phyloP scores from a whole-genome alignment of 1,140 invertebrate species.

The Neuroterus valhalla region DNA sequence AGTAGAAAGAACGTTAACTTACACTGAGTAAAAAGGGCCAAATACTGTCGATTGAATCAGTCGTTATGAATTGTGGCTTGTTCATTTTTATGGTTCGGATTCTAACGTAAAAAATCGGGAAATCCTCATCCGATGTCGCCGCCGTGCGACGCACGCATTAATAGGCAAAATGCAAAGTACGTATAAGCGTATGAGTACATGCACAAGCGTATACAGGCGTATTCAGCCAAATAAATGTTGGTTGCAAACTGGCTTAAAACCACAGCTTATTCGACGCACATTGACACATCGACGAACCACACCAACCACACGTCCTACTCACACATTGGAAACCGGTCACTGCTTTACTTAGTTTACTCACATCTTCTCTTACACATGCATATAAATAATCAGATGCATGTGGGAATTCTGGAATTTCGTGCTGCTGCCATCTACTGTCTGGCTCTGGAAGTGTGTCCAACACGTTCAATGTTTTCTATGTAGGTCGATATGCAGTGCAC shows the following conservation, averaged over 20 bases:
- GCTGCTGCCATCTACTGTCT: not conserved
- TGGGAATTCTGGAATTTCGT: not conserved
- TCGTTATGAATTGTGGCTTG: constrained; percentile 53
- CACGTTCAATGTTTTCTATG: no score
- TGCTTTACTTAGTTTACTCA: not conserved
- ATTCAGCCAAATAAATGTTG: no score
- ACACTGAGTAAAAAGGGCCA: constrained; percentile 71
- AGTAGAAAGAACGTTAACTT: constrained; percentile 52
- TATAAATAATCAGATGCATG: no score
- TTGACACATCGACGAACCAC: no score
- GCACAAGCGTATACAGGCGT: no score
- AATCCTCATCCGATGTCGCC: constrained; percentile 11
- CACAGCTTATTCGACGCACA: not conserved
- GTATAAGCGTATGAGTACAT: not conserved
- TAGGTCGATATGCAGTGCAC: no score
- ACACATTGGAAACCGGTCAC: not conserved
- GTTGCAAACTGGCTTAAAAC: constrained; percentile 3
- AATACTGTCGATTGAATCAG: constrained; percentile 66
- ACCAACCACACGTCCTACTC: not conserved
- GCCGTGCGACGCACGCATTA: constrained; percentile 3
- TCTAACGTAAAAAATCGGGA: not conserved
- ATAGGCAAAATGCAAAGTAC: not conserved
- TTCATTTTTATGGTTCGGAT: constrained; percentile 38
- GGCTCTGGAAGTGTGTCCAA: not conserved
- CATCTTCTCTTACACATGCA: not conserved